These are phyloP conservation scores for Muraenolepis orangiensis DNA, from an alignment of 2,797 vertebrate genomes.

Conservation along the genomic window DNA sequence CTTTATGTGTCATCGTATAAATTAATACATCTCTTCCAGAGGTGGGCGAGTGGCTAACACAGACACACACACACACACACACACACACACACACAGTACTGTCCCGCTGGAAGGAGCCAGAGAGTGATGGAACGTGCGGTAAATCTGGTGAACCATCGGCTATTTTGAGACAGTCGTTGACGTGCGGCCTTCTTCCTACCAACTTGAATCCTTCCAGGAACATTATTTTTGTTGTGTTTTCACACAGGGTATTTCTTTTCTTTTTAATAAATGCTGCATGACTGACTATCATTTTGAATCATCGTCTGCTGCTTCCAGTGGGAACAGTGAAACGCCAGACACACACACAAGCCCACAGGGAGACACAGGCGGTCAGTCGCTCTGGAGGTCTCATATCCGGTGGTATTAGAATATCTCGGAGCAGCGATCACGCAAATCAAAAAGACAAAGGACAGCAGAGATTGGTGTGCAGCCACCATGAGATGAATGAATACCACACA, in stretches of 20 bases:
- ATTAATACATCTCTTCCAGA: no score
- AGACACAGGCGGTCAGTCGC: slow-evolving; percentile 17
- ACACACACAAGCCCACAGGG: slow-evolving; percentile 8
- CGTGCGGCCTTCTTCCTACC: background rate
- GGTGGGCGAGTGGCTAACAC: no score
- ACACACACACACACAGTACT: background rate
- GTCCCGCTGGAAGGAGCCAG: slow-evolving; percentile 16
- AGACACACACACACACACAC: no score
- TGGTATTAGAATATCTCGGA: slow-evolving; percentile 12
- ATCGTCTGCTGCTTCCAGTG: background rate
- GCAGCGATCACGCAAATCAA: slow-evolving; percentile 38
- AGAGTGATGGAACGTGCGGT: background rate
- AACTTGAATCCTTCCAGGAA: slow-evolving; percentile 22
- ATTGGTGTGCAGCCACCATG: background rate
- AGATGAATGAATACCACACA: background rate
- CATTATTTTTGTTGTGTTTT: background rate
- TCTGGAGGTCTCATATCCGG: slow-evolving; percentile 37
- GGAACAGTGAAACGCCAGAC: slow-evolving; percentile 17
- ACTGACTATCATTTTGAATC: slow-evolving; percentile 51
- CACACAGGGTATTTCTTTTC: background rate
- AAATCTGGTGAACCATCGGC: slow-evolving; percentile 6
- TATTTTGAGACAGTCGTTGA: slow-evolving; percentile 33
- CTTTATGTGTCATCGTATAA: no score
- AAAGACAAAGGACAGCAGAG: slow-evolving; percentile 5
- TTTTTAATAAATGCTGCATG: slow-evolving; percentile 39